phyloP scores from a whole-genome alignment of 2,888 invertebrate genomes.

The Orthosia cruda region DNA sequence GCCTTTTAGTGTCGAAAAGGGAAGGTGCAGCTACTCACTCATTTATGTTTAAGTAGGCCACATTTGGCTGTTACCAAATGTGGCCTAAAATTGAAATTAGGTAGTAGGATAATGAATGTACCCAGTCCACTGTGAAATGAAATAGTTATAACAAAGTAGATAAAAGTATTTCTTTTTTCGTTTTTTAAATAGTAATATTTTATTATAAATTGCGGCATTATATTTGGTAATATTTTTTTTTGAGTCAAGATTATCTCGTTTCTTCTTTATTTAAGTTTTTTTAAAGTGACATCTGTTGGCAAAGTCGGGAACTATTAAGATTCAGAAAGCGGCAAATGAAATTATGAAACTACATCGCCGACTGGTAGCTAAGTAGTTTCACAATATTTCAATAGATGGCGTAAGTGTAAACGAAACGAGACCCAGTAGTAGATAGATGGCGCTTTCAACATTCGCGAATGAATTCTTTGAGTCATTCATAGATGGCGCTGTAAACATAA shows the following conservation, averaged over 20 bases:
- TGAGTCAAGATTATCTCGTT: not conserved
- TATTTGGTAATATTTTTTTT: not conserved
- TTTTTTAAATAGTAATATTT: not conserved
- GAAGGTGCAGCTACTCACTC: slow-evolving; percentile 51
- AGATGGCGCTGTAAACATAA: slow-evolving; percentile 49
- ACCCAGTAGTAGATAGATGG: not conserved
- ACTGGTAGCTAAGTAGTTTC: not conserved
- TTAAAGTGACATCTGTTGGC: slow-evolving; percentile 21
- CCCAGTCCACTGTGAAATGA: not conserved
- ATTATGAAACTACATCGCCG: not conserved
- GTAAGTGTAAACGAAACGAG: not conserved
- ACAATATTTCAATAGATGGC: slow-evolving; percentile 37
- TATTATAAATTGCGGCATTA: not conserved
- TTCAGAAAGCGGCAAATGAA: not conserved
- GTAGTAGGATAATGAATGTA: not conserved
- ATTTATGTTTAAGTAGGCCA: slow-evolving; percentile 51
- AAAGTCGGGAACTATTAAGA: not conserved
- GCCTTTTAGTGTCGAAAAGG: slow-evolving; percentile 59
- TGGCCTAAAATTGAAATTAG: slow-evolving; percentile 31
- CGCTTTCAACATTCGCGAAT: not conserved
- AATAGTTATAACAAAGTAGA: not conserved
- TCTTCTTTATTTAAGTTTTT: not conserved
- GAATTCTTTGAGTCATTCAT: not conserved
- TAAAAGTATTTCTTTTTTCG: not conserved
- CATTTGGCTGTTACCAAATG: slow-evolving; percentile 39